Percentiles rank a stretch among this genome's conserved stretches.
phyloP scores from a whole-genome alignment of 2,888 invertebrate genomes.

The Netelia melanura region DNA sequence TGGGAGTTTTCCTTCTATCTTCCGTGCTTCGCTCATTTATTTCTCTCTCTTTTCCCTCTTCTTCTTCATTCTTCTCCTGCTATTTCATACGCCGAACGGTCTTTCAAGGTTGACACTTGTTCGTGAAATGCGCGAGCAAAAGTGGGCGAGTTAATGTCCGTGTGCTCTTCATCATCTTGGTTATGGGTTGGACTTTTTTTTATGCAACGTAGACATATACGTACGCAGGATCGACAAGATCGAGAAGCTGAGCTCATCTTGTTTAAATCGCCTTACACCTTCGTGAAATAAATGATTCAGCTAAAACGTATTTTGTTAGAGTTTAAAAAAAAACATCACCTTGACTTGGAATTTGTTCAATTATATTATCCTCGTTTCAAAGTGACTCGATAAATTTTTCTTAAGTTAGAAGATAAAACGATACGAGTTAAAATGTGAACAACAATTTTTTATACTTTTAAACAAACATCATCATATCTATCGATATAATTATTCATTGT shows the following conservation, averaged over 20 bases:
- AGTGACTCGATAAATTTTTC: no score
- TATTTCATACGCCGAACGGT: constrained; percentile 71
- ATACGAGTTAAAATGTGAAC: no score
- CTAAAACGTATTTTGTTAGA: not conserved
- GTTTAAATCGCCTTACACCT: constrained; percentile 25
- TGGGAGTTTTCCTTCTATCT: constrained; percentile 72
- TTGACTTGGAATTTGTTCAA: not conserved
- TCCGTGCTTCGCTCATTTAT: constrained; percentile 69
- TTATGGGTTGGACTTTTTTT: no score
- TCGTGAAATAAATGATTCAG: constrained; percentile 13
- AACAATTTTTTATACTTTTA: no score
- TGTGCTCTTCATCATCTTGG: not conserved
- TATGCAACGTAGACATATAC: not conserved
- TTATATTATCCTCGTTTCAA: no score
- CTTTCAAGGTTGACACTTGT: constrained; percentile 76
- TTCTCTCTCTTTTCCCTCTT: constrained; percentile 54
- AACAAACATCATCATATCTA: no score
- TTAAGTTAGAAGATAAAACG: no score
- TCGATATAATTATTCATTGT: no score
- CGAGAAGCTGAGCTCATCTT: constrained; percentile 43
- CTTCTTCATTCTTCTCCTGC: constrained; percentile 65
- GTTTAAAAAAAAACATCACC: not conserved
- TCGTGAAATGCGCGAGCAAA: constrained; percentile 38
- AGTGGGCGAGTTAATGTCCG: constrained; percentile 3
- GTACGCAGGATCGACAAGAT: constrained; percentile 29